Evolutionary conservation across 2,797 vertebrate species (phyloP), one percentile per base, ranked within the genome.

Genomic region (Botia almorhae): DNA sequence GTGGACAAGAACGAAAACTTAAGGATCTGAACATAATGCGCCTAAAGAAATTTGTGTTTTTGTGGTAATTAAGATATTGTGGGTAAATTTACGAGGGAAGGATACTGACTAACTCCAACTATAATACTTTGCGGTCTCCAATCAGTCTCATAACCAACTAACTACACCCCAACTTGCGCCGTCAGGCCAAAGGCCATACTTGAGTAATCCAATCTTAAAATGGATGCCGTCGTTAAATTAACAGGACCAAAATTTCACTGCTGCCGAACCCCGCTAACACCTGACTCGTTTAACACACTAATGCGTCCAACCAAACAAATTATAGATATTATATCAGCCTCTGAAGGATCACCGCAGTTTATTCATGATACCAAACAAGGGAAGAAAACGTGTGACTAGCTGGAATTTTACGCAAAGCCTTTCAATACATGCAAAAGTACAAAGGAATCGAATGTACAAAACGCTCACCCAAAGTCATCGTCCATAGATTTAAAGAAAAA

Each of bases 401-500:
- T 14, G 8, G 19, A 55, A 43, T 39, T 68, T 4, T 50, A 10
- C 17, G 63, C 23, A 1, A 68, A 74, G 7, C 17, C 14, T 1
- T 53, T 67, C 21, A 60, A 73, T 69, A 39, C 65, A 50, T 23
- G 50, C 29, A 63, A 12, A 75, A 65, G 16, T n/a, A 50, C 10
- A 39, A 39, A 43, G 58, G 69, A 71, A 76, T 68, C 23, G 2
- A 56, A 46, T 29, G n/a, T 60, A 60, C n/a, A 10, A 17, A 17
- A 16, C 51, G 74, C 90, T 93, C 95, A 98, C 97, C 97, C 97
- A 84, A 98, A 99, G 88, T 98, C 97, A 90, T 98, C 96, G 92
- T 99, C 97, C 97, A 99, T 98, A 64, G 97, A 99, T 93, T 99
- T 99, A 94, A 99, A 99, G 95, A 97, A 99, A 90, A 97, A 99